These are phyloP conservation scores for Lophius americanus DNA, from an alignment of 2,797 vertebrate species.

Conservation along the genomic window DNA sequence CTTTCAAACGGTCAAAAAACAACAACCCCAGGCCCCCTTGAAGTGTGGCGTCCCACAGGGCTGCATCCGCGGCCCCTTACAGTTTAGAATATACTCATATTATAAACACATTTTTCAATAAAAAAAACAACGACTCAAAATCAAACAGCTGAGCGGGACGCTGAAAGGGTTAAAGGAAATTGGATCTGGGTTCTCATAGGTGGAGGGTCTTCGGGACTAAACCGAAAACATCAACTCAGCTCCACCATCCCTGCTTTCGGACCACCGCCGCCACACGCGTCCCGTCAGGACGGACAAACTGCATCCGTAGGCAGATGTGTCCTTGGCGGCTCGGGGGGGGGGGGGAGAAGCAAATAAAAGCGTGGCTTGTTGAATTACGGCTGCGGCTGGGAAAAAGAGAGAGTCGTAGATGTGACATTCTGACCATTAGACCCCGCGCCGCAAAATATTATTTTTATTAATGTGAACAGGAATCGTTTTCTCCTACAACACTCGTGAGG, in stretches of 20 bases:
- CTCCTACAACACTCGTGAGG: conserved; percentile 82
- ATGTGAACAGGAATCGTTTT: conserved; percentile 84
- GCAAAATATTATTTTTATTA: conserved; percentile 88
- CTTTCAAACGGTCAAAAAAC: too few species aligned
- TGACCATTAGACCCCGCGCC: conserved; percentile 79
- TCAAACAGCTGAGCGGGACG: too few species aligned
- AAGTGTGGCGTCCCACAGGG: too few species aligned
- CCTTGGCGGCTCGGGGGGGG: conserved; percentile 39
- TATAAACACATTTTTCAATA: too few species aligned
- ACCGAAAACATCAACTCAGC: conserved; percentile 9
- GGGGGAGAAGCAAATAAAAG: conserved; percentile 68
- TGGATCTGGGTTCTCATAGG: too few species aligned
- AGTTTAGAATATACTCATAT: too few species aligned
- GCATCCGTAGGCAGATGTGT: conserved; percentile 40
- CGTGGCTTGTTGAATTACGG: conserved; percentile 78
- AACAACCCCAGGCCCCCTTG: too few species aligned
- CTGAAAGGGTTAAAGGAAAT: too few species aligned
- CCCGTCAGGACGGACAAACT: conserved; percentile 45
- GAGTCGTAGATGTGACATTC: conserved; percentile 78
- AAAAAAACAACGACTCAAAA: too few species aligned
- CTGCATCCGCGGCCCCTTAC: too few species aligned
- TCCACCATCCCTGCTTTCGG: conserved; percentile 46
- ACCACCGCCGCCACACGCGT: conserved; percentile 30
- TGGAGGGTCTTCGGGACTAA: too few species aligned
- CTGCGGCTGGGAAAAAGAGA: conserved; percentile 61